phyloP scores from a whole-genome alignment of 2,113 vertebrate genomes.

The Calyptomena viridis region DNA sequence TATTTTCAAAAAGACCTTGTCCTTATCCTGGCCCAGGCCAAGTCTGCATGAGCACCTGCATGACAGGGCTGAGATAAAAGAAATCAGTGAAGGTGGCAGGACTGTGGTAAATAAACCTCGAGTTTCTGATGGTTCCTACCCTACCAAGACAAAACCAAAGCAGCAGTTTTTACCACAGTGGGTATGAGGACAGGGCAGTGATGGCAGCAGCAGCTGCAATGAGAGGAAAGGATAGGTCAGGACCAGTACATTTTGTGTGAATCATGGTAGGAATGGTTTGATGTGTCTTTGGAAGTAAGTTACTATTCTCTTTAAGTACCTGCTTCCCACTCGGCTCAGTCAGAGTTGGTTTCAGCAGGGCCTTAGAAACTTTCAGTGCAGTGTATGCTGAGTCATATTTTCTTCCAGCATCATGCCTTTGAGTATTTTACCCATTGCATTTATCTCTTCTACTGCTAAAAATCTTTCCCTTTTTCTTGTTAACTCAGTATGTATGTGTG shows the following conservation, averaged over 20 bases:
- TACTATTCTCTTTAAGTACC: background rate
- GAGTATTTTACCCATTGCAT: conserved; percentile 20
- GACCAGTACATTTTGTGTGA: background rate
- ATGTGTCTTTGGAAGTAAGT: background rate
- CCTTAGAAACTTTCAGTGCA: background rate
- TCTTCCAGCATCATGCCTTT: background rate
- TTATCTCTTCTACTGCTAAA: conserved; percentile 16
- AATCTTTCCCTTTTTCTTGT: background rate
- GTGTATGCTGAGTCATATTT: background rate
- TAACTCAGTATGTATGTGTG: background rate
- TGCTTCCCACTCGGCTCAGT: background rate
- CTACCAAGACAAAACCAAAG: background rate
- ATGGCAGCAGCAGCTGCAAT: background rate
- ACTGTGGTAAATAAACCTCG: background rate
- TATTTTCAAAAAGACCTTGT: background rate
- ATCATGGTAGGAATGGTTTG: background rate
- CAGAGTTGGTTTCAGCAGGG: background rate
- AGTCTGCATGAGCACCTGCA: background rate
- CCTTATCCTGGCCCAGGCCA: background rate
- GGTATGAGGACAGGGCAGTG: background rate
- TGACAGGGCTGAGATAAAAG: background rate
- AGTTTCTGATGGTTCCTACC: background rate
- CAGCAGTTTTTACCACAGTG: background rate
- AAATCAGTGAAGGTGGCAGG: background rate
- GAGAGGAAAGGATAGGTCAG: background rate